These are phyloP conservation scores for Syngnathus floridae DNA, from an alignment of 2,113 vertebrate species.

Conservation along the genomic window DNA sequence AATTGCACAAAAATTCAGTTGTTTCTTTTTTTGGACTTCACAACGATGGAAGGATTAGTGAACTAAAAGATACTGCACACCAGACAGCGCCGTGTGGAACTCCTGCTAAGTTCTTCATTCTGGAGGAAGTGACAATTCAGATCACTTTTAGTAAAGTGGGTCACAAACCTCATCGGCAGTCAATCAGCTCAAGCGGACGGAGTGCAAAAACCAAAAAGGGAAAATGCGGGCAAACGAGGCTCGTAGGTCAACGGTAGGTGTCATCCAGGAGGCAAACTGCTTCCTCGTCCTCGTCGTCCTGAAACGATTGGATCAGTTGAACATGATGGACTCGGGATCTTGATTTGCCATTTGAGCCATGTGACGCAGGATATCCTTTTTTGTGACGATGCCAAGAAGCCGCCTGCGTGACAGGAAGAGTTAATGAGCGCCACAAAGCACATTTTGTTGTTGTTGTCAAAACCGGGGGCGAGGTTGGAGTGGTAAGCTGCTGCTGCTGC, in stretches of 20 bases:
- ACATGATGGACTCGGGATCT: slow-evolving; percentile 98
- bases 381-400: slow-evolving; percentile 99
- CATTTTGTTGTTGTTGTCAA: too few species aligned
- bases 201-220: slow-evolving; percentile 13
- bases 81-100: not conserved
- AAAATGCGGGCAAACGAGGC: slow-evolving; percentile 3
- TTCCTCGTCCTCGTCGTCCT: slow-evolving; percentile 79
- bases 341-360: slow-evolving; percentile 99
- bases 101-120: not conserved
- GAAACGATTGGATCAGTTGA: slow-evolving; percentile 87
- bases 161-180: not conserved
- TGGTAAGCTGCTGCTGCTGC: too few species aligned
- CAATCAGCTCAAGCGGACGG: not conserved
- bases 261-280: slow-evolving; percentile 85
- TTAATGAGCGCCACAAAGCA: not conserved
- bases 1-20: not conserved
- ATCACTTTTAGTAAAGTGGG: not conserved
- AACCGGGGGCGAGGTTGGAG: too few species aligned
- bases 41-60: not conserved
- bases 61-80: not conserved
- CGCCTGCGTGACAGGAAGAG: slow-evolving; percentile 74
- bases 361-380: slow-evolving; percentile 99
- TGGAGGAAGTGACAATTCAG: not conserved
- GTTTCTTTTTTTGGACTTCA: not conserved
- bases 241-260: slow-evolving; percentile 78